Base-by-base conservation (phyloP, 2,113 vertebrate genomes). In the Vulpes lagopus region DNA sequence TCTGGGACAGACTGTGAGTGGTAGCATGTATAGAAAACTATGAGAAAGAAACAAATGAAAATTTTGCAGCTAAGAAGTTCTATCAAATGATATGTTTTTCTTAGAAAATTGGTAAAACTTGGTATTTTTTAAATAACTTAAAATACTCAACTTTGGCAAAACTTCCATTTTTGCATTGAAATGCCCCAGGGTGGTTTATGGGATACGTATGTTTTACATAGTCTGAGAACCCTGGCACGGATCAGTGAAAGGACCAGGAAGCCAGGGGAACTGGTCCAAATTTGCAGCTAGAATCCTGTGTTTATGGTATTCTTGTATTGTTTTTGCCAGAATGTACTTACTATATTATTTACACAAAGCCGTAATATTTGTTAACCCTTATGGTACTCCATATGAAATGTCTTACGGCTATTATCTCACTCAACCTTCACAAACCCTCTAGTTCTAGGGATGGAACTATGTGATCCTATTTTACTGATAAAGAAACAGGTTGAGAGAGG, bases 11-110 rank as follows among this genome's bases (percentile, higher is more conserved):
- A 51, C 62, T 27, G 0, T 82, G 73, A 92, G 60, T 83, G 79
- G 19, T 38, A 69, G 79, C 30, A 86, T 84, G 79, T 82, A 62
- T 86, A 87, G 60, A 76, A 51, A 30, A 49, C 38, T 64, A 69
- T 30, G n/a, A 91, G 55, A 82, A 82, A 67, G 38, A 69, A 94
- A 83, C 80, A 67, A n/a, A 76, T 22, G 51, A 80, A 93, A 93
- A 76, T 59, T 97, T 84, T n/a, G 19, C 87, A 97, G 51, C 55
- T 86, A 73, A 97, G 65, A 86, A 79, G 65, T 95, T 91, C 85
- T 79, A 89, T 27, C 76, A 80, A 76, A 35, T 23, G 32, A 27
- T 84, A 89, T 74, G 3, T 25, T 84, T 83, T 43, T 95, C 89
- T 93, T 89, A 60, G 71, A 67, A 93, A 76, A 80, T 19, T 16